These are phyloP conservation scores for Bombus haemorrhoidalis DNA, from an alignment of 1,140 invertebrate species.

Conservation along the genomic window DNA sequence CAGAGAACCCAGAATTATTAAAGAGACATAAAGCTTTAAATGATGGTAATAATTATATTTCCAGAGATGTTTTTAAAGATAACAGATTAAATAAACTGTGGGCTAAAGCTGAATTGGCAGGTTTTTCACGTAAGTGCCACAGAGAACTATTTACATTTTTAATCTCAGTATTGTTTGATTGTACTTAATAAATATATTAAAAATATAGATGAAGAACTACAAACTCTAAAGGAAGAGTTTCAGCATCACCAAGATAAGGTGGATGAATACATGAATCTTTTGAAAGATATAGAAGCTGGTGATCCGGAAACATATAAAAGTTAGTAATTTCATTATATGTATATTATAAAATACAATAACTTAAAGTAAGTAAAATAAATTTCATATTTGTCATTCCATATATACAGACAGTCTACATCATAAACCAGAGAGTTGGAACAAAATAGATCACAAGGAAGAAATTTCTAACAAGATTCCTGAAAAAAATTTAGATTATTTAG, in stretches of 20 bases:
- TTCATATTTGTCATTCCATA: conserved; percentile 40
- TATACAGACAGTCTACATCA: conserved; percentile 82
- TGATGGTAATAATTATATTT: conserved; percentile 79
- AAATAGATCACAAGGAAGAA: conserved; percentile 85
- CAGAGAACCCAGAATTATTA: conserved; percentile 84
- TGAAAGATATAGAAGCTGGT: conserved; percentile 86
- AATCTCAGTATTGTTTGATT: background rate
- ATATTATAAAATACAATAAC: conserved; percentile 28
- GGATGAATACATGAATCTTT: conserved; percentile 92
- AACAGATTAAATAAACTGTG: conserved; percentile 95
- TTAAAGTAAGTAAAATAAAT: conserved; percentile 23
- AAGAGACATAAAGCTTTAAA: conserved; percentile 77
- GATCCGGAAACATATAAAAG: conserved; percentile 85
- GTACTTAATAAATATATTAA: background rate
- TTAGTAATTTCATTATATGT: conserved; percentile 76
- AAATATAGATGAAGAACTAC: conserved; percentile 87
- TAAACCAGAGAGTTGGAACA: conserved; percentile 83
- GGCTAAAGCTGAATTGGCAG: conserved; percentile 93
- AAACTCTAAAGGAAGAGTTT: conserved; percentile 94
- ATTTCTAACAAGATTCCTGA: conserved; percentile 85
- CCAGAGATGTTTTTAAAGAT: conserved; percentile 93
- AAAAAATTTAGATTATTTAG: conserved; percentile 83
- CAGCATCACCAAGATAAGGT: conserved; percentile 96
- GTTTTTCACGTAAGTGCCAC: conserved; percentile 87
- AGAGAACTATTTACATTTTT: background rate